phyloP scores from a whole-genome alignment of 1,140 invertebrate species.

The Diplogasteroides magnus region DNA sequence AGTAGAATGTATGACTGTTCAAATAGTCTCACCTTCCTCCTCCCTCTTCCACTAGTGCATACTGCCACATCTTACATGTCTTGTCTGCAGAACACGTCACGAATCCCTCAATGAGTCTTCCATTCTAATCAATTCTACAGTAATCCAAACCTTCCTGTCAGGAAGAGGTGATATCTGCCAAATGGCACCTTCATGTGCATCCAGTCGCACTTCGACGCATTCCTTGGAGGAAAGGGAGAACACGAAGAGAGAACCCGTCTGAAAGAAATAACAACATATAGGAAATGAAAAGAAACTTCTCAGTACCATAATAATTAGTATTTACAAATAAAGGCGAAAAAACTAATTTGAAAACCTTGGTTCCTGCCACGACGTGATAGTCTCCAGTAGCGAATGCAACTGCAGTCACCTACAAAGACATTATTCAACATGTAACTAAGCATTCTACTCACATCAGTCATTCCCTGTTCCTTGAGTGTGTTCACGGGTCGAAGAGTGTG shows the following conservation, averaged over 20 bases:
- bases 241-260: slow-evolving; percentile 75
- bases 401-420: too few relatives aligned
- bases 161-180: slow-evolving; percentile 68
- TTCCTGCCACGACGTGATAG: slow-evolving; percentile 78
- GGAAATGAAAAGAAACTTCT: too few relatives aligned
- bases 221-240: slow-evolving; percentile 76
- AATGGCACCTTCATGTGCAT: slow-evolving; percentile 73
- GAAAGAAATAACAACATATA: slow-evolving; percentile 31
- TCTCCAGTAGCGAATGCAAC: slow-evolving; percentile 84
- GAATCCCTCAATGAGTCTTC: slow-evolving; percentile 36
- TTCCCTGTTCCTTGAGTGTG: slow-evolving; percentile 32
- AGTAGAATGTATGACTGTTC: too few relatives aligned
- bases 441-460: too few relatives aligned
- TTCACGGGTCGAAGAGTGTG: slow-evolving; percentile 30
- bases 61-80: slow-evolving; percentile 87
- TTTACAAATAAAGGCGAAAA: too few relatives aligned
- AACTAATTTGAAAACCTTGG: too few relatives aligned
- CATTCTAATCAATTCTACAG: neutral
- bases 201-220: slow-evolving; percentile 61
- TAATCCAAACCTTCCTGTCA: slow-evolving; percentile 58
- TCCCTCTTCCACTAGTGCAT: slow-evolving; percentile 67
- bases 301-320: too few relatives aligned
- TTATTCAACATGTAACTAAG: too few relatives aligned
- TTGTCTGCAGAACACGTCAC: slow-evolving; percentile 73
- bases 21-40: slow-evolving; percentile 1